Evolutionary conservation across 1,140 invertebrate genomes (phyloP), one percentile per base, ranked within the genome.

Genomic region (Meloidogyne floridensis): DNA sequence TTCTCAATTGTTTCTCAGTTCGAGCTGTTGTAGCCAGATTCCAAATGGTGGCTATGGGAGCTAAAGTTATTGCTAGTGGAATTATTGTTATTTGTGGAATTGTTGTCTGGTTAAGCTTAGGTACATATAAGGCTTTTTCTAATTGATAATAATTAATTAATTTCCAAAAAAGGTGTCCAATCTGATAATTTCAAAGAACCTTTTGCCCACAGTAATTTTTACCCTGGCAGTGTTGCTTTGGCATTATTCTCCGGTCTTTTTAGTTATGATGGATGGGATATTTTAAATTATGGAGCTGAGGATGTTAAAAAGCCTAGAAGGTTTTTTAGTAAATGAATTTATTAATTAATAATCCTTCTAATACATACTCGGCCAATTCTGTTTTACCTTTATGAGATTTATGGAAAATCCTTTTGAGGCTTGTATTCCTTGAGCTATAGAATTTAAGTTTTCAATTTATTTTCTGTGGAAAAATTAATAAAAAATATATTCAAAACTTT

Each of bases 241-340:
- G 82, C 82, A 10, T 72, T 83, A 43, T 87, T 87, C 75, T 71
- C 84, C 18, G 87, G 85, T 7, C 83, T 87, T 32, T 87, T 87
- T 73, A 71, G 53, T 47, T 85, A 80, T 71, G 79, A 85, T 71
- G 86, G 84, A 15, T 86, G 86, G 86, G 86, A 86, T 70, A 88
- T 86, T 72, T 75, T 86, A 15, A 88, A 88, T 65, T 86, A 89
- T 72, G 86, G 86, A 32, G 84, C 81, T 72, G 87, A 87, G 70
- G 86, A 88, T 65, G 84, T 87, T 43, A 81, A 81, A n/a, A 84
- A 86, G 18, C 86, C 86, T 15, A 80, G 81, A 80, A 83, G 86
- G 75, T 88, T 59, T 13, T 32, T 32, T 32, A 32, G 32, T 32
- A 32, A 32, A 32, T 32, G 32, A 32, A 32, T 32, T 32, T 32